A percentile compares a stretch with the other conserved stretches of the same genome.
These are phyloP conservation scores for Saguinus imperator DNA, from an alignment of 2,113 vertebrate species.

Conservation along the genomic window DNA sequence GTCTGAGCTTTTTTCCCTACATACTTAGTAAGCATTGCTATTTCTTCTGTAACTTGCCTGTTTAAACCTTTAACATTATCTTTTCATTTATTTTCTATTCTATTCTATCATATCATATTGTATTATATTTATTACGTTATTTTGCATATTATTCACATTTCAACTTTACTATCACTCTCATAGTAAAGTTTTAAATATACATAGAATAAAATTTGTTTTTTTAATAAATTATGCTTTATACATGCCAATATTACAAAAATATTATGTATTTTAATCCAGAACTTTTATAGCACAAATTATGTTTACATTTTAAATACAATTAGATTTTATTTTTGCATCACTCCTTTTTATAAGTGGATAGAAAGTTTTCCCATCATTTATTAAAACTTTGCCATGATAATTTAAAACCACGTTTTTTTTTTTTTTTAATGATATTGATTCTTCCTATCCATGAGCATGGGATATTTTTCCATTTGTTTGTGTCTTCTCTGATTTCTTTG, in stretches of 20 bases:
- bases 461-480: too few species aligned
- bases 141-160: background rate
- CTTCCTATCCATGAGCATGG: too few species aligned
- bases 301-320: background rate
- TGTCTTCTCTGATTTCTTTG: too few species aligned
- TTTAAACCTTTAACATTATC: background rate
- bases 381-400: background rate
- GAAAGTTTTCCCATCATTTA: background rate
- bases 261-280: background rate
- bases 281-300: background rate
- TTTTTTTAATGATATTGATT: too few species aligned
- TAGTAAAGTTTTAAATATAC: background rate
- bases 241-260: background rate
- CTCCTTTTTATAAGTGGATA: background rate
- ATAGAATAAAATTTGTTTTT: background rate
- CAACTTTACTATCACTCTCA: background rate
- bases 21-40: background rate
- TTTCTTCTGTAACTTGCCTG: background rate
- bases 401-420: background rate
- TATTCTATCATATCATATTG: too few species aligned
- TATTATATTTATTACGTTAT: background rate
- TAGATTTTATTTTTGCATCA: background rate
- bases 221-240: background rate
- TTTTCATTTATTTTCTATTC: background rate
- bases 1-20: background rate